Evolutionary conservation across 1,140 invertebrate genomes (phyloP), one percentile per base, ranked within the genome.

Genomic region (Leptoteleia sp.): DNA sequence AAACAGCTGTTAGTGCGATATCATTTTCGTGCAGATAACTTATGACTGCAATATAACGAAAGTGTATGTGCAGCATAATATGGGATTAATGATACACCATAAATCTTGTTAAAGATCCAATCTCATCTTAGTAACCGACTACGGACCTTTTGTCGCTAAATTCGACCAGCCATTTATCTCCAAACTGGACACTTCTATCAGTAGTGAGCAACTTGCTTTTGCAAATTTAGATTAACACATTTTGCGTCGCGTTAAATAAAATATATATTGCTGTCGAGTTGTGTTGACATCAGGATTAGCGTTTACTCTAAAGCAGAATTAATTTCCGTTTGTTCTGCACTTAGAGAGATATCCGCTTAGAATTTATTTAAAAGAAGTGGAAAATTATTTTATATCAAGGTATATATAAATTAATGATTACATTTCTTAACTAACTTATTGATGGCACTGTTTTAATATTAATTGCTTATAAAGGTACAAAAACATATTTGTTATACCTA

Each of bases 31-130:
- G 11, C 16, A 42, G 57, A 64, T 73, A 64, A 64, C 59, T 55
- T 73, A 57, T 47, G 33, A 50, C 35, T 8, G 31, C 64, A 73
- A 52, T 31, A 55, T 16, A 61, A 64, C 57, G 59, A 64, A 73
- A 73, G 59, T 64, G 59, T 64, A 22, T 54, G 40, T 73, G 59
- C 42, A 50, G 50, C 47, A 57, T 73, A 73, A 73, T 73, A 57
- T 42, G 27, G 70, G 59, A 73, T 73, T 73, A 73, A 73, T 73
- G 59, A 62, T 64, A 64, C 70, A 64, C 48, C 70, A 64, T 73
- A 73, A 64, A 73, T 73, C 70, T 73, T 73, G 59, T 64, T 48
- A 64, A 73, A 73, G 70, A 73, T 73, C 70, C 40, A 64, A 73
- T 73, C 70, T 73, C 70, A 57, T 73, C 70, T 73, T 73, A 73